These are phyloP conservation scores for Chrysolina oricalcia DNA, from an alignment of 2,888 invertebrate genomes.

Conservation along the genomic window DNA sequence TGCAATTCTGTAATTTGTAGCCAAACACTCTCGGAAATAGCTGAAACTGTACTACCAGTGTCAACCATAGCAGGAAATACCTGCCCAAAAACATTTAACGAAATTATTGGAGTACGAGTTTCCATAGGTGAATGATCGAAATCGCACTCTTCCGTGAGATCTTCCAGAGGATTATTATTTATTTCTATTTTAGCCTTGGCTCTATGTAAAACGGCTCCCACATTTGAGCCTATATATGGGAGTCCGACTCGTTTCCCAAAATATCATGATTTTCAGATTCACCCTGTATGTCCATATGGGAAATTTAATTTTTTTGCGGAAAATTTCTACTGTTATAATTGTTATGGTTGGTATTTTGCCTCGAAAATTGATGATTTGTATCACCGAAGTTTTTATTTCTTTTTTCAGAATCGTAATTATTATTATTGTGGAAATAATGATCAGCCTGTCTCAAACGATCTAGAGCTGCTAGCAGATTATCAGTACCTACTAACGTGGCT, in stretches of 20 bases:
- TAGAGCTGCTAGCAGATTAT: neutral
- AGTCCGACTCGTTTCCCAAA: no score
- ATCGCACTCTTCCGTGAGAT: neutral
- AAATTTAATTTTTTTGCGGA: no score
- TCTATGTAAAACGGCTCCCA: neutral
- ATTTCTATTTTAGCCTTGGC: neutral
- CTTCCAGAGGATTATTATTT: conserved; percentile 8
- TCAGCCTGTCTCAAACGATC: neutral
- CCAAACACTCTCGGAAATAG: conserved; percentile 33
- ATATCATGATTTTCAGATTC: no score
- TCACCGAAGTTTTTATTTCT: no score
- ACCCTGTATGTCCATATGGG: no score
- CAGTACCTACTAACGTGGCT: neutral
- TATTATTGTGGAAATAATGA: neutral
- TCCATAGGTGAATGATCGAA: neutral
- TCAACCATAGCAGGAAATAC: neutral
- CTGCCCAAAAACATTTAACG: neutral
- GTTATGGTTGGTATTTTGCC: no score
- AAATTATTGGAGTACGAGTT: neutral
- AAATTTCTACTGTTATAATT: no score
- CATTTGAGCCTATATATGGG: neutral
- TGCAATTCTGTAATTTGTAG: conserved; percentile 25
- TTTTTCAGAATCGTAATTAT: no score
- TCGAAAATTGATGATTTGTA: no score
- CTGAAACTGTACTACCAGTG: conserved; percentile 33